Evolutionary conservation across 1,140 invertebrate species (phyloP).

Genomic region (Yoshiicerus persimilis): DNA sequence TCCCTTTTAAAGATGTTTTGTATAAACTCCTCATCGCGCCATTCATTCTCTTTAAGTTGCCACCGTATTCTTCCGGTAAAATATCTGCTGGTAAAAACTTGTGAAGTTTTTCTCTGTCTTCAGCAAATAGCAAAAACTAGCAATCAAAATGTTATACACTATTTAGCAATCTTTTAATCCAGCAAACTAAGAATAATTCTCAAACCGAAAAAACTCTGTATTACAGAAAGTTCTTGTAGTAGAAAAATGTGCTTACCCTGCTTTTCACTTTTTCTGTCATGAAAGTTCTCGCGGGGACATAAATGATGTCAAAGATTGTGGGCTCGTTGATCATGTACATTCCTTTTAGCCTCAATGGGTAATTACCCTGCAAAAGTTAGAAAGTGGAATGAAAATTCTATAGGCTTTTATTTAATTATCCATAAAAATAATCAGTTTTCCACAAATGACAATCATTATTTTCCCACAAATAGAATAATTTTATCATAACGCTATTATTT

Average conservation of each 20-base stretch:
- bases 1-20: not conserved
- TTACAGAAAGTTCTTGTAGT: no score
- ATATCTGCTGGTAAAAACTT: not conserved
- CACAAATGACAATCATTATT: no score
- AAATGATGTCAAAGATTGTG: not conserved
- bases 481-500: no score
- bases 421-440: no score
- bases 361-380: no score
- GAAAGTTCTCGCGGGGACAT: not conserved
- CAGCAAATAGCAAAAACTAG: not conserved
- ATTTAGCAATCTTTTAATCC: no score
- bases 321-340: not conserved
- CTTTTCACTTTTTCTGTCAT: not conserved
- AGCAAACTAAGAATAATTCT: no score
- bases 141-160: not conserved
- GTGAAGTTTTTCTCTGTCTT: not conserved
- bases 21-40: not conserved
- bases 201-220: no score
- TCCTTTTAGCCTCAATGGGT: not conserved
- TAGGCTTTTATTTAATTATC: no score
- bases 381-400: no score
- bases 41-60: not conserved
- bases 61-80: not conserved
- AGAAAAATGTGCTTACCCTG: not conserved
- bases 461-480: no score